Base-by-base conservation (phyloP, 2,797 vertebrate genomes). In the Typhlichthys eigenmanni region DNA sequence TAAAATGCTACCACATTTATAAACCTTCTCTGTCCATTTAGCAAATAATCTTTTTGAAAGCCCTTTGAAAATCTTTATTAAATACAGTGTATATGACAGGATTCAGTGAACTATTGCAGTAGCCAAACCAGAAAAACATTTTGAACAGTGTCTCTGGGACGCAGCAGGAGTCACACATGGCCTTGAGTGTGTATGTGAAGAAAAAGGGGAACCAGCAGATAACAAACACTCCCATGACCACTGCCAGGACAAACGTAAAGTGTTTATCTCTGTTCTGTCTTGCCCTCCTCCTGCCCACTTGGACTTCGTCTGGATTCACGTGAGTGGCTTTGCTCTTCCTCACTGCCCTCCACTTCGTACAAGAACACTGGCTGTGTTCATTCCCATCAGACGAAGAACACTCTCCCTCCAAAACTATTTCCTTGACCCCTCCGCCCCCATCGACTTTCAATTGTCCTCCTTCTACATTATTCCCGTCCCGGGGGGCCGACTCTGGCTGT, bases 131-230 rank as follows among this genome's bases (percentile, higher is more conserved):
- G 89, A 98, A 98, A 79, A 98, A 98, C 82, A 95, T 93, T 48
- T 96, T 96, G 88, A 98, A 98, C 77, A 98, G 81, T 5, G 89
- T 95, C 55, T 68, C 68, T 0, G 95, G 95, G 79, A 96, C 92
- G 0, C 70, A 75, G 88, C 95, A 96, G 68, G 76, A 76, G 62
- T 84, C 69, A 34, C 95, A 96, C 67, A 97, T 70, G 0, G 95
- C 94, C 0, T 0, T 93, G 68, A 98, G 94, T 0, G 93, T 94
- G 87, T 98, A 98, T 2, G 96, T 97, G 83, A 98, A 98, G 83
- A 98, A 98, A 88, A 98, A 98, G 34, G 96, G 96, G 81, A 98
- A 97, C 96, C 96, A 98, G 86, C 96, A 98, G 66, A 96, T 87
- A 72, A 98, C 95, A 84, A 98, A 98, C 76, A 96, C 96, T 54